Base-by-base conservation (phyloP, 1,140 invertebrate genomes). In the Araneus ventricosus region DNA sequence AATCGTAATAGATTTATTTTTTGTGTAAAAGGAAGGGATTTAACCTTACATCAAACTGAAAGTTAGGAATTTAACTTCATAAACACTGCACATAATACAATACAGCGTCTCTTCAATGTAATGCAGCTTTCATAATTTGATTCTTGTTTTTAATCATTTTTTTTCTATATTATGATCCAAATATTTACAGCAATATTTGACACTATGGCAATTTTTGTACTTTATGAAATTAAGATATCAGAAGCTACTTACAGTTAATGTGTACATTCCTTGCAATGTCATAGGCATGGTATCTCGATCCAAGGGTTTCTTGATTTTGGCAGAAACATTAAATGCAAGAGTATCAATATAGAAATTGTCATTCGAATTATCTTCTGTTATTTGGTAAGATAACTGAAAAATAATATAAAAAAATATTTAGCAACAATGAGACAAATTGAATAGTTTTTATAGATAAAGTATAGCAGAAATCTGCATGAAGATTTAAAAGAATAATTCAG, bases 331-430 rank as follows among this genome's bases (percentile, higher is more conserved):
- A n/a, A 92, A 92, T 8, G 87, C 91, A 34, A 70, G 39, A 3
- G 86, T 88, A 93, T 95, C 94, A 52, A 95, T 93, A 61, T 93
- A 94, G 90, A 95, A 95, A 63, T 95, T 95, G 59, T 94, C 94
- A 79, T 94, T 94, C 1, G 94, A 95, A 86, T 95, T 95, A 52
- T 95, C 94, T 94, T 95, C 94, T 0, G 94, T 95, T 34, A 95
- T 95, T 94, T 95, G 94, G 84, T 95, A 95, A 2, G 88, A 90
- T 14, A 95, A 39, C 84, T 94, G 61, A 39, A 88, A 88, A 22
- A 57, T 82, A 52, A 52, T 52, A 52, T n/a, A n/a, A n/a, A n/a
- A 20, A 22, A 79, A 52, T 52, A 14, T 52, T 52, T 52, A 52
- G 10, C 8, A 52, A 89, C 14, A 86, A 67, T 67, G 45, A 80